phyloP scores from a whole-genome alignment of 2,113 vertebrate genomes.

The Terrapene triunguis region DNA sequence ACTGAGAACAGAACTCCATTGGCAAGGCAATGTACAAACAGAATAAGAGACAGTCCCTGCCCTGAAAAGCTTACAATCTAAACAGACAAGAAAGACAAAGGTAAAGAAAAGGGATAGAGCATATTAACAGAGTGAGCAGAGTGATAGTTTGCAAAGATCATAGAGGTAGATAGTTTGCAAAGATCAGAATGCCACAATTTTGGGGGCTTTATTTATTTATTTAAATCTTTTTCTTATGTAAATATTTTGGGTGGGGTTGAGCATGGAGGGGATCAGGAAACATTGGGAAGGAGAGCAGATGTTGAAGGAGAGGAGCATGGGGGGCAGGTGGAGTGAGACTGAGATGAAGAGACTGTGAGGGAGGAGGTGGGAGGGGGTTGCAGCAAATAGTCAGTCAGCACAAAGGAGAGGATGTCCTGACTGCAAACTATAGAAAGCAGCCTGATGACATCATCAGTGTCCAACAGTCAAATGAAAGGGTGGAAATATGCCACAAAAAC shows the following conservation, averaged over 20 bases:
- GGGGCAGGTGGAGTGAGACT: not conserved
- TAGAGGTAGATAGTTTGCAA: not conserved
- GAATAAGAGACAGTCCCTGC: not conserved
- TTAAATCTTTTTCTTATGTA: not conserved
- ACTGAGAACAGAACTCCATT: not conserved
- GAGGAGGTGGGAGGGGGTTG: not conserved
- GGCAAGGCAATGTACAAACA: not conserved
- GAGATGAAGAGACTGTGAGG: not conserved
- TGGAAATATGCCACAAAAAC: not conserved
- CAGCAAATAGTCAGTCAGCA: not conserved
- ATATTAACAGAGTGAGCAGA: not conserved
- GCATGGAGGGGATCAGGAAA: not conserved
- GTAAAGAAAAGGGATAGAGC: not conserved
- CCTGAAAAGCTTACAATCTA: not conserved
- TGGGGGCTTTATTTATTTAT: not conserved
- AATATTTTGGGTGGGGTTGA: not conserved
- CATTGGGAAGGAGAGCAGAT: not conserved
- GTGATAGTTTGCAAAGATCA: not conserved
- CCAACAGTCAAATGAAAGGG: not conserved
- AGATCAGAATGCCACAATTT: not conserved
- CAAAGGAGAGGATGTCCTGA: not conserved
- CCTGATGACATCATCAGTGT: not conserved
- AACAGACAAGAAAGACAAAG: not conserved
- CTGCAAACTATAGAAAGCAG: constrained; percentile 22
- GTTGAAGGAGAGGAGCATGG: not conserved